These are phyloP conservation scores for Bettongia penicillata DNA, from an alignment of 2,113 vertebrate species.

Conservation along the genomic window DNA sequence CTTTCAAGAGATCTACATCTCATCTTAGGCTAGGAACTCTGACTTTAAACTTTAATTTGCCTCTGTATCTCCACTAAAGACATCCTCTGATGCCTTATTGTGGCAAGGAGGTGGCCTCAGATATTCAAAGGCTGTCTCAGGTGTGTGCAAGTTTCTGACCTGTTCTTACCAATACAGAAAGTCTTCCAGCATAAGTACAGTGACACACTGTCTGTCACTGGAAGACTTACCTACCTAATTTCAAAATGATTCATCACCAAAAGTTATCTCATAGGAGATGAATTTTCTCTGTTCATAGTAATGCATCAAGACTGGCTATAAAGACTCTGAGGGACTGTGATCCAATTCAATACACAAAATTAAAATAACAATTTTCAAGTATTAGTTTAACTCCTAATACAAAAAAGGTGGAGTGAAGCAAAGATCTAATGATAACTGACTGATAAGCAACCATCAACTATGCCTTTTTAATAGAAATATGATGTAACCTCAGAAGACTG, in stretches of 20 bases:
- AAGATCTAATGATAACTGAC: background rate
- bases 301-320: background rate
- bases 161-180: background rate
- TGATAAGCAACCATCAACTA: background rate
- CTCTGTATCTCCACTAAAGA: background rate
- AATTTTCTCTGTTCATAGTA: background rate
- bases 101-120: background rate
- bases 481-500: background rate
- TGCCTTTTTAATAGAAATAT: background rate
- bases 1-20: background rate
- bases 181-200: background rate
- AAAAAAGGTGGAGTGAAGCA: background rate
- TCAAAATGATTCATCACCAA: background rate
- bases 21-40: background rate
- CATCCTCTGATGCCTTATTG: background rate
- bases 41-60: background rate
- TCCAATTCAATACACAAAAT: background rate
- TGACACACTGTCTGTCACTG: background rate
- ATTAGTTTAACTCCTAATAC: background rate
- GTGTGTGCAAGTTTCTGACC: background rate
- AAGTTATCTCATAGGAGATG: background rate
- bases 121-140: background rate
- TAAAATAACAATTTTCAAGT: background rate
- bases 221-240: background rate
- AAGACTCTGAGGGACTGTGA: background rate